Evolutionary conservation across 2,888 invertebrate species (phyloP), one percentile per base, ranked within the genome.

Genomic region (Lordiphosa fenestrarum): DNA sequence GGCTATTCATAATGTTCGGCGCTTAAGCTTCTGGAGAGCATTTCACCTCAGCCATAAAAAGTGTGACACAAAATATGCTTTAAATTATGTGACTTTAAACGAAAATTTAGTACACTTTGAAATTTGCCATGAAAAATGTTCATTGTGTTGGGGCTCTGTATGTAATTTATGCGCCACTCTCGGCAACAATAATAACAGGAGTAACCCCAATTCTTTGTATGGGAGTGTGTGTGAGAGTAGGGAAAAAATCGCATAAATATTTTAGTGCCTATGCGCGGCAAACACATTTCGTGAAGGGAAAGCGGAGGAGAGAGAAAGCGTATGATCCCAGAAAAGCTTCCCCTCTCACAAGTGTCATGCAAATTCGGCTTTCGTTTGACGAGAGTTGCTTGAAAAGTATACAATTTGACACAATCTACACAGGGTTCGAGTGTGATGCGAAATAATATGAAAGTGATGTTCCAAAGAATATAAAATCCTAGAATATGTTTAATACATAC

Each of bases 31-130:
- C 6, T 6, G 6, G 6, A 1, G 6, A 25, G 19, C n/a, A 23
- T 6, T 13, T 19, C 50, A 6, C 30, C 30, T 44, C 38, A 46
- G 72, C 66, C 19, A 53, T 52, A 23, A 47, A 40, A 53, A 60
- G 47, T 41, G 48, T 44, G 50, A 38, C 53, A 55, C 40, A 52
- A 50, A 53, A 61, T 53, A 57, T 67, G 53, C 53, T 56, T 58
- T 58, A 63, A 65, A 69, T 78, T 68, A 69, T 71, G 66, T 66
- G 71, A 69, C 62, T 81, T 78, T 77, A 73, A 76, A 67, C 57
- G 61, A 81, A 73, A 78, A 84, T 77, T 77, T 77, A 77, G 66
- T 76, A 69, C 77, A 66, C 81, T 81, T 84, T 80, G 68, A 73
- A 71, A 70, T 80, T 71, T 71, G 68, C 61, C 69, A 73, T 84